Percentiles rank a stretch among this genome's conserved stretches.
phyloP scores from a whole-genome alignment of 1,140 invertebrate genomes.

The Cotesia typhae region DNA sequence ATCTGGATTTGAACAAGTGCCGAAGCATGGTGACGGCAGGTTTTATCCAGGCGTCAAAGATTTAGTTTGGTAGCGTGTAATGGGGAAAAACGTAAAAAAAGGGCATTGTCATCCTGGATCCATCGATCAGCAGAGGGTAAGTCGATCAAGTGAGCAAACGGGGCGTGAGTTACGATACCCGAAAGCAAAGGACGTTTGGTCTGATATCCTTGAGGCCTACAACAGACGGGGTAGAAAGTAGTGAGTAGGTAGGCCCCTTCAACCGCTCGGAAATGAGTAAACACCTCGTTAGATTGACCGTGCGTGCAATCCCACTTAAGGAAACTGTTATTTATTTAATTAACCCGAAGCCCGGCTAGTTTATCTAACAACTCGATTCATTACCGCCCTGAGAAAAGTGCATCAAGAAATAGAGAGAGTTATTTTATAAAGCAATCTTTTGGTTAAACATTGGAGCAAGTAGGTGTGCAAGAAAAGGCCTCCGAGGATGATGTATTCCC shows the following conservation, averaged over 20 bases:
- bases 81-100: background rate
- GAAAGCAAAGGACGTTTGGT: background rate
- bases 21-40: too few species aligned
- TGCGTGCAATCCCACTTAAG: background rate
- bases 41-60: conserved; percentile 17
- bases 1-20: too few species aligned
- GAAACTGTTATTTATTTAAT: conserved; percentile 24
- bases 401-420: background rate
- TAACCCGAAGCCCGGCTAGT: background rate
- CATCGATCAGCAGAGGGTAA: conserved; percentile 19
- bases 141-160: conserved; percentile 12
- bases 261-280: conserved; percentile 12
- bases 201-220: too few species aligned
- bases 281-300: conserved; percentile 2
- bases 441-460: too few species aligned
- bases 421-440: too few species aligned
- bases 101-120: conserved; percentile 17
- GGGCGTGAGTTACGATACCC: background rate
- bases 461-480: too few species aligned
- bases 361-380: background rate
- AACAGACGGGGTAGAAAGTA: too few species aligned
- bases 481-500: too few species aligned
- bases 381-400: background rate
- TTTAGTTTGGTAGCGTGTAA: conserved; percentile 3
- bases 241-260: conserved; percentile 1